Percentiles rank a stretch among this genome's conserved stretches.
phyloP scores from a whole-genome alignment of 2,797 vertebrate genomes.

The Brachyrhaphis roseni region DNA sequence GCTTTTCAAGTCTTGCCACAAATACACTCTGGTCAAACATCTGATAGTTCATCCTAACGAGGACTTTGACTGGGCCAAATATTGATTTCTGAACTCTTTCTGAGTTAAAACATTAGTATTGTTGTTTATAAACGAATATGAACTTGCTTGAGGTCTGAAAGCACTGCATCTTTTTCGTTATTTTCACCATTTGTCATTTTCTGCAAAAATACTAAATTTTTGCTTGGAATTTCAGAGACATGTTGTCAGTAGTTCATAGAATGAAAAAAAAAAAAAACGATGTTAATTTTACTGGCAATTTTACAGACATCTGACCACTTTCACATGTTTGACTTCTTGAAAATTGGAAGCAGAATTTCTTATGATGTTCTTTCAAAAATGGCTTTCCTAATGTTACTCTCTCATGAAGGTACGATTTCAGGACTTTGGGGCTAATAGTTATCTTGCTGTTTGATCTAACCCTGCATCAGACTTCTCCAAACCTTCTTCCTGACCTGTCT shows the following conservation, averaged over 20 bases:
- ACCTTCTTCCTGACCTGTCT: not conserved
- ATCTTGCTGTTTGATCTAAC: not conserved
- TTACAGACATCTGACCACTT: not conserved
- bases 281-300: no score
- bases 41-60: not conserved
- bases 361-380: not conserved
- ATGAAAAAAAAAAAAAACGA: no score
- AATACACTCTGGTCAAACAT: not conserved
- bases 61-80: not conserved
- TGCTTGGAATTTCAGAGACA: no score
- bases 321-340: not conserved
- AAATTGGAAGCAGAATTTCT: not conserved
- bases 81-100: no score
- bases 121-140: no score
- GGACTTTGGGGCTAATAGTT: not conserved
- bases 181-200: no score
- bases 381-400: not conserved
- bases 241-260: no score
- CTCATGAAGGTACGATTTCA: not conserved
- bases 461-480: not conserved
- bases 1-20: not conserved
- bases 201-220: no score
- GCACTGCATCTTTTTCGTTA: no score
- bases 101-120: no score
- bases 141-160: no score